Evolutionary conservation across 2,888 invertebrate genomes (phyloP), one percentile per base, ranked within the genome.

Genomic region (Melanargia galathea): DNA sequence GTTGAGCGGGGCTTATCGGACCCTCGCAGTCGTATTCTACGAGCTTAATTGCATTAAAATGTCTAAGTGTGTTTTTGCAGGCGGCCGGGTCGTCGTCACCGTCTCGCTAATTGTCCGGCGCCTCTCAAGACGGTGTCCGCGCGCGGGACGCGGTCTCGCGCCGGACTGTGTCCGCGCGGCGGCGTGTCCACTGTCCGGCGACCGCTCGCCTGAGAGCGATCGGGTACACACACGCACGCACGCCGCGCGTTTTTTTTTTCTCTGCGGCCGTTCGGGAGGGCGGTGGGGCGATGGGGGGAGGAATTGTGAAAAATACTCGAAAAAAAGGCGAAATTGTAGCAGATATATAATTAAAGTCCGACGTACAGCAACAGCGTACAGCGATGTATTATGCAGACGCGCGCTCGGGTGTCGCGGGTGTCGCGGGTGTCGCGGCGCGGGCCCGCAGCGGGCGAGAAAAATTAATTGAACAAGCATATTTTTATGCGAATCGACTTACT

Each of bases 231-330:
- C 83, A 82, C 81, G 80, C 83, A 82, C 81, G 80, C 81, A 76
- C 73, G 75, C 65, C 71, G 73, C 84, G 51, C 74, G 76, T 78
- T 89, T 88, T 88, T 82, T 46, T 10, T 30, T n/a, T n/a, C n/a
- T n/a, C 82, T 83, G 84, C 83, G 87, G 82, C 80, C 80, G 83
- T 82, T 84, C 84, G 66, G 71, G 72, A 67, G 69, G 67, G 61
- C 26, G 69, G 77, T 78, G 84, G 59, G 59, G 79, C 81, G 79
- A 82, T 80, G 74, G 86, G 87, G 84, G 81, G 83, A 79, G 78
- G 84, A 90, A 90, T 90, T 90, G 92, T 91, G 92, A 92, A 92
- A 92, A 92, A 92, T 91, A 92, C 91, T 90, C 91, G 89, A 92
- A 92, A 92, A n/a, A 92, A 92, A 91, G 89, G 86, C 87, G 86